Evolutionary conservation across 64 coral and sea anemone species (phyloP).

Genomic region (Pocillopora verrucosa): DNA sequence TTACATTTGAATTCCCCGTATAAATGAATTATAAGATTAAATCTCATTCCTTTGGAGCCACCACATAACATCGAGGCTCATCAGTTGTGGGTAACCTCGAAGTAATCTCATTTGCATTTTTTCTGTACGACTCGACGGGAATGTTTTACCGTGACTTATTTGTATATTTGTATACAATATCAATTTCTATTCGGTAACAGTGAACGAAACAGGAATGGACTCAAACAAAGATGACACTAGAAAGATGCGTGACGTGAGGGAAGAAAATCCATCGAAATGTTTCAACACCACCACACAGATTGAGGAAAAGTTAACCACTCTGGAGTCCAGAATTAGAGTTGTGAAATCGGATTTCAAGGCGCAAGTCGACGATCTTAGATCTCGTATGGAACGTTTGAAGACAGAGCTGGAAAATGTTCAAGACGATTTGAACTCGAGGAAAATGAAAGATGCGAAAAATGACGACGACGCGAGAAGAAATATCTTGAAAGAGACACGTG

Average conservation of each 20-base stretch:
- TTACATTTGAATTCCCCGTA: background rate
- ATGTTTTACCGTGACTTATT: background rate
- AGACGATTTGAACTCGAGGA: background rate
- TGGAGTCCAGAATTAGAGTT: conserved; percentile 10
- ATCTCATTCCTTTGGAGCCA: background rate
- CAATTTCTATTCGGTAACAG: background rate
- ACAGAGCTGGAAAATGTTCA: conserved; percentile 6
- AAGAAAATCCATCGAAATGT: background rate
- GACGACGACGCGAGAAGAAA: background rate
- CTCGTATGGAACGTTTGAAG: conserved; percentile 28
- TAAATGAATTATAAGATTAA: background rate
- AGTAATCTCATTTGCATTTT: conserved; percentile 21
- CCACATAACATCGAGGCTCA: background rate
- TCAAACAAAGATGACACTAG: background rate
- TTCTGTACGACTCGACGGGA: background rate
- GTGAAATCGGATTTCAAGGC: conserved; percentile 22
- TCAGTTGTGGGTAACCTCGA: background rate
- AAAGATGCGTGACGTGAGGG: background rate
- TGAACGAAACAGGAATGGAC: background rate
- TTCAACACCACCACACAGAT: background rate
- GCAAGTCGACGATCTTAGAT: conserved; percentile 13
- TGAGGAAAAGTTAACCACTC: background rate
- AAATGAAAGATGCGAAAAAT: background rate
- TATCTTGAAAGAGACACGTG: background rate
- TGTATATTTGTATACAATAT: background rate